Evolutionary conservation across 2,888 invertebrate genomes (phyloP).

Genomic region (Mesochorus sp.): DNA sequence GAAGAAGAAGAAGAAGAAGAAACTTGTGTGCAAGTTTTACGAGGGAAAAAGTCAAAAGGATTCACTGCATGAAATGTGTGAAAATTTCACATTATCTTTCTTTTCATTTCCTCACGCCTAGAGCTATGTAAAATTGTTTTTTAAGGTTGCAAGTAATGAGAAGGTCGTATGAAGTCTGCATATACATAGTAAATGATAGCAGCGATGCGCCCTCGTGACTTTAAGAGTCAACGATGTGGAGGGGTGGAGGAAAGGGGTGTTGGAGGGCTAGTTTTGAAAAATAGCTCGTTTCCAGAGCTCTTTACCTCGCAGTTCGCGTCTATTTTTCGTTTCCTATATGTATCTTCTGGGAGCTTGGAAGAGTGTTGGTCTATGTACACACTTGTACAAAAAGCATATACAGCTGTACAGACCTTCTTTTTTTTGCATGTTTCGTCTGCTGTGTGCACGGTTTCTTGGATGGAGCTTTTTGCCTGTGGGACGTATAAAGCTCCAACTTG

Average conservation of each 20-base stretch:
- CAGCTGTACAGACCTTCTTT: background rate
- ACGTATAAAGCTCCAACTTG: constrained; percentile 35
- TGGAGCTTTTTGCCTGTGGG: constrained; percentile 39
- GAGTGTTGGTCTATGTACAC: background rate
- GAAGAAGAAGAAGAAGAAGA: background rate
- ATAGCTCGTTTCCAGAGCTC: constrained; percentile 29
- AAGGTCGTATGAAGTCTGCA: too few species aligned
- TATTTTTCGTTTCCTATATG: constrained; percentile 12
- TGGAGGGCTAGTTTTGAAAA: constrained; percentile 30
- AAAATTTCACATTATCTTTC: too few species aligned
- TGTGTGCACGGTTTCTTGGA: constrained; percentile 17
- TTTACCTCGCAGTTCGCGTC: constrained; percentile 42
- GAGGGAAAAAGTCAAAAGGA: background rate
- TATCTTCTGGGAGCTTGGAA: constrained; percentile 15
- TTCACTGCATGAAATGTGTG: background rate
- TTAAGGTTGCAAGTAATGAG: too few species aligned
- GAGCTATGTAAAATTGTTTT: too few species aligned
- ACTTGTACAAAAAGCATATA: background rate
- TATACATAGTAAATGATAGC: too few species aligned
- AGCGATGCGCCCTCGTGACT: too few species aligned
- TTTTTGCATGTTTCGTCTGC: constrained; percentile 19
- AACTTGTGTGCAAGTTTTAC: too few species aligned
- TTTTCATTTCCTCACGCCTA: too few species aligned
- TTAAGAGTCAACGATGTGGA: too few species aligned
- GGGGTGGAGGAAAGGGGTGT: background rate